Percentiles rank a stretch among this genome's conserved stretches.
Conservation (phyloP, 64 coral and sea anemone species). For the Dendrophyllia cribrosa region DNA sequence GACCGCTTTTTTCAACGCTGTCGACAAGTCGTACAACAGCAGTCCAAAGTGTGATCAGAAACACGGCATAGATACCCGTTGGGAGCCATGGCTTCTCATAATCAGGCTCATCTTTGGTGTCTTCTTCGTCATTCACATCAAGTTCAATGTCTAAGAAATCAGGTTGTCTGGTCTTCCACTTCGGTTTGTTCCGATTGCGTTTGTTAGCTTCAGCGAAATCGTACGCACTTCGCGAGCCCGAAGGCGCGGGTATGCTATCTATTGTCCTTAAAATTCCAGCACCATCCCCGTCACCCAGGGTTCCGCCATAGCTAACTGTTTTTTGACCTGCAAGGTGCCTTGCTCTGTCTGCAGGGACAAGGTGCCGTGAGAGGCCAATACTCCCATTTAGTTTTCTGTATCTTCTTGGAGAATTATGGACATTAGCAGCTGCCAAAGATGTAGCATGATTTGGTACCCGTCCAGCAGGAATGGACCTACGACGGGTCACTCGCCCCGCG, state of each 20-base stretch:
- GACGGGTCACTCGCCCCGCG: background rate
- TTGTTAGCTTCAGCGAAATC: constrained; percentile 42
- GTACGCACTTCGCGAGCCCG: constrained; percentile 48
- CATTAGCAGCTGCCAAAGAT: constrained; percentile 41
- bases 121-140: constrained; percentile 31
- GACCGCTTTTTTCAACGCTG: constrained; percentile 77
- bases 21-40: constrained; percentile 82
- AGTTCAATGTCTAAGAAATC: constrained; percentile 38
- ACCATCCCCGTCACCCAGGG: constrained; percentile 3
- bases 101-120: background rate
- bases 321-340: constrained; percentile 23
- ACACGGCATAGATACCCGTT: constrained; percentile 76
- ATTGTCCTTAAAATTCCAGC: constrained; percentile 27
- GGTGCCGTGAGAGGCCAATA: background rate
- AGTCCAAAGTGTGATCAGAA: constrained; percentile 82
- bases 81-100: constrained; percentile 77
- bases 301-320: background rate
- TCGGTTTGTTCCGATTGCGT: background rate
- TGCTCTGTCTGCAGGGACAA: background rate
- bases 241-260: constrained; percentile 42
- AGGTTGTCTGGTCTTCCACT: constrained; percentile 29
- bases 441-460: background rate
- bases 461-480: background rate
- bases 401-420: constrained; percentile 55
- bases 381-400: constrained; percentile 63